A percentile compares a stretch with the other conserved stretches of the same genome.
Evolutionary conservation across 2,888 invertebrate genomes (phyloP).

Genomic region (Archaeoteleia sp.): DNA sequence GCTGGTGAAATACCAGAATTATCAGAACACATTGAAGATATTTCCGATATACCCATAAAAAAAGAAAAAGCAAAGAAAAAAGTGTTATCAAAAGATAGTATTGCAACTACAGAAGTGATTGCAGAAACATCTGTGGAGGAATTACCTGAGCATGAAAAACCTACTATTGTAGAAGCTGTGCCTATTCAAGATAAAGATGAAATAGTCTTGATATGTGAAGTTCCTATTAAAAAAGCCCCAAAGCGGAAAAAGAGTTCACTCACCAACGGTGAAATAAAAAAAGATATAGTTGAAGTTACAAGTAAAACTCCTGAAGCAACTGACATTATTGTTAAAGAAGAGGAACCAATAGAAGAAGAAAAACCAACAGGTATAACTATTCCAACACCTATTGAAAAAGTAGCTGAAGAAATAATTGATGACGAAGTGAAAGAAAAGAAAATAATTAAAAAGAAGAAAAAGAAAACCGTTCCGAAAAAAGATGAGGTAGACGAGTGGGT

Average conservation of each 20-base stretch:
- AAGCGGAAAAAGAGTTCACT: conserved; percentile 60
- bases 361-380: too few species aligned
- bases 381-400: too few species aligned
- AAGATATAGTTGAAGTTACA: conserved; percentile 69
- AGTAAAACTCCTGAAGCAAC: conserved; percentile 68
- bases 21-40: too few species aligned
- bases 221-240: conserved; percentile 41
- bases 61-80: conserved; percentile 56
- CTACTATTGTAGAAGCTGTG: conserved; percentile 61
- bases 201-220: conserved; percentile 47
- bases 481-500: conserved; percentile 64
- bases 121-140: conserved; percentile 23
- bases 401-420: conserved; percentile 20
- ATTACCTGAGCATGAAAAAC: conserved; percentile 17
- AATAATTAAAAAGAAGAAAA: conserved; percentile 51
- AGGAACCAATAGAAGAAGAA: conserved; percentile 29
- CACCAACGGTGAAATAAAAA: conserved; percentile 55
- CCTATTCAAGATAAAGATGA: conserved; percentile 67
- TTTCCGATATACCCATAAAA: conserved; percentile 13
- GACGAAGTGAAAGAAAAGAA: conserved; percentile 57
- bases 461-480: conserved; percentile 35
- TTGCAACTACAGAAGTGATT: conserved; percentile 46
- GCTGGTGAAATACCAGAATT: too few species aligned
- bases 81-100: conserved; percentile 59
- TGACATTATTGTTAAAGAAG: conserved; percentile 64